Conservation (phyloP, 2,113 vertebrate species). For the Leucosticte australis region DNA sequence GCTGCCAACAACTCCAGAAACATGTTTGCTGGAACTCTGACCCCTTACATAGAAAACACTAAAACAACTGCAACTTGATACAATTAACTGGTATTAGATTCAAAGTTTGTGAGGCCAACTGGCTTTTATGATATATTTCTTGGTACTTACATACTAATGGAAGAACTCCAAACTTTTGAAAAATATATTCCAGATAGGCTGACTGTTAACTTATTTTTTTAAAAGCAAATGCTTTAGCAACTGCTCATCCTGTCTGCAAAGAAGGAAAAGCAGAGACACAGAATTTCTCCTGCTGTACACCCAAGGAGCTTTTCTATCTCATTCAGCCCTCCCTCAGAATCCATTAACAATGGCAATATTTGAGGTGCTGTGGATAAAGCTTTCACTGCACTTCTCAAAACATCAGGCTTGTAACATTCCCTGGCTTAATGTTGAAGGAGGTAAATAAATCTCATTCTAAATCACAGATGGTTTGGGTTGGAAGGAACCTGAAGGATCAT, state of each 20-base stretch:
- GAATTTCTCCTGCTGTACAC: neutral
- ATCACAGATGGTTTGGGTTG: neutral
- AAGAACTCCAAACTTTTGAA: constrained; percentile 48
- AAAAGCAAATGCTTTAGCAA: constrained; percentile 30
- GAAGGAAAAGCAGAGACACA: neutral
- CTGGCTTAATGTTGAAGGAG: neutral
- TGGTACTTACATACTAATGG: constrained; percentile 50
- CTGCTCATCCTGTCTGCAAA: constrained; percentile 14
- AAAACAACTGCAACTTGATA: constrained; percentile 65
- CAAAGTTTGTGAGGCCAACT: constrained; percentile 55
- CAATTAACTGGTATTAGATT: constrained; percentile 59
- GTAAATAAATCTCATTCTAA: neutral
- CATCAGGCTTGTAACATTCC: neutral
- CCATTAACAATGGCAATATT: neutral
- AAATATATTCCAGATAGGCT: constrained; percentile 54
- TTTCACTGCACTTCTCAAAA: neutral
- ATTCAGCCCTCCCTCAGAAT: neutral
- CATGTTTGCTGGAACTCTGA: constrained; percentile 64
- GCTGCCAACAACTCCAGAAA: constrained; percentile 62
- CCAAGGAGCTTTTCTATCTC: neutral
- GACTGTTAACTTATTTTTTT: constrained; percentile 21
- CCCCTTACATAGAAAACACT: constrained; percentile 60
- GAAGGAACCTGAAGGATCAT: neutral
- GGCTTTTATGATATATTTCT: constrained; percentile 58
- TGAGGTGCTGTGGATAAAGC: neutral